Evolutionary conservation across 2,888 invertebrate genomes (phyloP).

Genomic region (Eristalinus aeneus): DNA sequence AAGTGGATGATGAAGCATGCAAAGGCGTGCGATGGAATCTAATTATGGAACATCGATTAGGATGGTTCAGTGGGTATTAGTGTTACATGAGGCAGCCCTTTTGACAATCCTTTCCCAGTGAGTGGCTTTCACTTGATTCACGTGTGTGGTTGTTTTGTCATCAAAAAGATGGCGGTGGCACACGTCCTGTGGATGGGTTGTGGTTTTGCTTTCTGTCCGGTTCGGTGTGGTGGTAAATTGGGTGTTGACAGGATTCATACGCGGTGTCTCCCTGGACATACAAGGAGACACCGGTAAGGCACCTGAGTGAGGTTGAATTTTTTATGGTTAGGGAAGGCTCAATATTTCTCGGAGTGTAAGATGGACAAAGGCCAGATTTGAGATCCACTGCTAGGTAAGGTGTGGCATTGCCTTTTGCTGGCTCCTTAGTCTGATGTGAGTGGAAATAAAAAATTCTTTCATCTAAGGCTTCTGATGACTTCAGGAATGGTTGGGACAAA

Average conservation of each 20-base stretch:
- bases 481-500: too few species aligned
- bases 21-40: constrained; percentile 29
- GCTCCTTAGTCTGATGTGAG: too few species aligned
- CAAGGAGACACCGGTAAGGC: too few species aligned
- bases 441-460: too few species aligned
- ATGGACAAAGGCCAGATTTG: too few species aligned
- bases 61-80: constrained; percentile 48
- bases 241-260: background rate
- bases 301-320: too few species aligned
- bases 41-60: constrained; percentile 61
- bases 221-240: background rate
- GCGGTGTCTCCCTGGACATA: background rate
- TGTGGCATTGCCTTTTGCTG: too few species aligned
- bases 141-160: background rate
- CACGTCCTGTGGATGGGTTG: background rate
- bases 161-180: background rate
- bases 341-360: too few species aligned
- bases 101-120: constrained; percentile 32
- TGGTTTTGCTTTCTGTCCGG: background rate
- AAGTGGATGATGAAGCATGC: constrained; percentile 21
- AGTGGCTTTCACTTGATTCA: background rate
- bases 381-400: too few species aligned
- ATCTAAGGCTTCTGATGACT: too few species aligned
- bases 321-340: too few species aligned
- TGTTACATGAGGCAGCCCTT: constrained; percentile 37